Conservation (phyloP, 2,797 vertebrate species). For the Tolypeutes matacus region DNA sequence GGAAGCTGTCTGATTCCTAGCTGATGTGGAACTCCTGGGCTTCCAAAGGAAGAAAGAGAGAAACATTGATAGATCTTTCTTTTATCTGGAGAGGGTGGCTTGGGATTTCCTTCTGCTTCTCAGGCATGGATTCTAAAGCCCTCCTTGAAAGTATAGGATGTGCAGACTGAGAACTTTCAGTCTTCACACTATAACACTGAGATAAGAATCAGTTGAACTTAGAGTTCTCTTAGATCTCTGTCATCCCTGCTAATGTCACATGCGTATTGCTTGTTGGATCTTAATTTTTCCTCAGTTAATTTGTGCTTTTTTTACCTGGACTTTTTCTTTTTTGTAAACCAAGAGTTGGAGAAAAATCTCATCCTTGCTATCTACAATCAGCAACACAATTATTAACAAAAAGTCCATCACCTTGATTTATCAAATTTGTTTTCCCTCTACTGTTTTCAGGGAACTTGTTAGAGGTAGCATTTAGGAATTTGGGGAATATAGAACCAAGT, state of each 20-base stretch:
- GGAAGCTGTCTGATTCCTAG: neutral
- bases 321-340: neutral
- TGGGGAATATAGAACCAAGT: neutral
- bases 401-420: neutral
- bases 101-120: neutral
- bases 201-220: neutral
- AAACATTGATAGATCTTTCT: neutral
- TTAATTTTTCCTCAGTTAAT: neutral
- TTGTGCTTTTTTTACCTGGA: neutral
- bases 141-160: neutral
- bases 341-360: neutral
- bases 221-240: neutral
- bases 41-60: neutral
- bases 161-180: neutral
- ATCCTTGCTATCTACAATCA: neutral
- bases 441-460: constrained; percentile 8
- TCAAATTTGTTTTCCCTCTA: constrained; percentile 27
- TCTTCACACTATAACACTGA: neutral
- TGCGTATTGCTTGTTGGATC: neutral
- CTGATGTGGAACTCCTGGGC: no score
- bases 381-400: constrained; percentile 29
- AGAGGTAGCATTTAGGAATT: neutral
- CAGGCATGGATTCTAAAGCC: neutral
- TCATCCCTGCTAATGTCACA: neutral
- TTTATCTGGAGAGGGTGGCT: neutral